Conservation (phyloP, 2,888 invertebrate species). For the Pecten maximus region DNA sequence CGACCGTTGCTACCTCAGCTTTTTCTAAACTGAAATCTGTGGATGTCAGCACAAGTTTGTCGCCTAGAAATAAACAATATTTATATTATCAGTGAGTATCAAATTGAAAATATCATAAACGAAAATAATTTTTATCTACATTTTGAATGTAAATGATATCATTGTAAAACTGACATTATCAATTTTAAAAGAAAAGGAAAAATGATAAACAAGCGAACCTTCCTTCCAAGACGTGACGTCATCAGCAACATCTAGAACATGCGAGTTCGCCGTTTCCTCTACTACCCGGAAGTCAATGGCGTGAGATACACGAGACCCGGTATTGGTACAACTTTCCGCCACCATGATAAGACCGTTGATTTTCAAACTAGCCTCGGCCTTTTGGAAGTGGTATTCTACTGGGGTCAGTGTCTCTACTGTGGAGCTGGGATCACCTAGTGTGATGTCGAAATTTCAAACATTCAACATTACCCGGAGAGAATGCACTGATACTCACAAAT, state of each 20-base stretch:
- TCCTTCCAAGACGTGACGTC: slow-evolving; percentile 25
- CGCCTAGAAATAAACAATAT: slow-evolving; percentile 53
- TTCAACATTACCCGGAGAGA: too few species aligned
- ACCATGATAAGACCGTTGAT: background rate
- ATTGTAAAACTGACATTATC: too few species aligned
- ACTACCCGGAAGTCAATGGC: slow-evolving; percentile 17
- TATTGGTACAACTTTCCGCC: background rate
- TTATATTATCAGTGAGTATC: background rate
- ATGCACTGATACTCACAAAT: too few species aligned
- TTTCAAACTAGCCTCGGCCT: background rate
- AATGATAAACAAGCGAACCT: background rate
- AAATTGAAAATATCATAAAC: background rate
- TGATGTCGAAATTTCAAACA: background rate
- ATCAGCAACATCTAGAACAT: slow-evolving; percentile 4
- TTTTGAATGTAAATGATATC: too few species aligned
- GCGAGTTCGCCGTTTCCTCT: background rate
- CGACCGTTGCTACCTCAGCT: slow-evolving; percentile 61
- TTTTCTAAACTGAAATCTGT: slow-evolving; percentile 64
- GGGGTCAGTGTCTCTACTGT: slow-evolving; percentile 1
- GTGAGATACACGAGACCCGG: background rate
- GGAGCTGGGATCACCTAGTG: background rate
- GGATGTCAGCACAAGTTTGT: slow-evolving; percentile 61
- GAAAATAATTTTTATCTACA: too few species aligned
- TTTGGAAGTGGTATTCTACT: background rate
- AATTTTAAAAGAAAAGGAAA: too few species aligned